Evolutionary conservation across 2,888 invertebrate species (phyloP).

Genomic region (Epicampocera succincta): DNA sequence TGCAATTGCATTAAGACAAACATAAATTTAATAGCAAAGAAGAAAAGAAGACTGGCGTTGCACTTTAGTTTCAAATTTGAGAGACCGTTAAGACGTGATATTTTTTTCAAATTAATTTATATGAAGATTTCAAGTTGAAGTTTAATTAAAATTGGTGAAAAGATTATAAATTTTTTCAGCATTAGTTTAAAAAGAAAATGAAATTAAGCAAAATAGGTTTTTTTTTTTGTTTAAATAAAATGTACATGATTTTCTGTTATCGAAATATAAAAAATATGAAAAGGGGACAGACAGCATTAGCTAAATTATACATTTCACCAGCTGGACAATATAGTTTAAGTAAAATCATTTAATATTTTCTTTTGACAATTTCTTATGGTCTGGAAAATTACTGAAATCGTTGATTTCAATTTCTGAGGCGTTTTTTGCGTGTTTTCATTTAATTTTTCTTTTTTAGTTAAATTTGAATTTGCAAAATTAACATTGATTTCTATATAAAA

Average conservation of each 20-base stretch:
- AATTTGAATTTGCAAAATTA: no score
- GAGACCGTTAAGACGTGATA: slow-evolving; percentile 53
- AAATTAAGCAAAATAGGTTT: slow-evolving; percentile 5
- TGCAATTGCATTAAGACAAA: slow-evolving; percentile 11
- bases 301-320: background rate
- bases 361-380: no score
- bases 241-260: no score
- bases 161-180: background rate
- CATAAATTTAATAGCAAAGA: slow-evolving; percentile 5
- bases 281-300: background rate
- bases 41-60: slow-evolving; percentile 5
- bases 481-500: no score
- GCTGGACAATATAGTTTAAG: no score
- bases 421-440: no score
- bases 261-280: background rate
- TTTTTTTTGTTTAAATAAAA: no score
- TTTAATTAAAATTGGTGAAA: slow-evolving; percentile 55
- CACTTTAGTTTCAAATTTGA: slow-evolving; percentile 32
- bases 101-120: slow-evolving; percentile 35
- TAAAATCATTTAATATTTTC: no score
- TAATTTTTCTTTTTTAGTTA: no score
- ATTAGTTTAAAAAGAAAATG: slow-evolving; percentile 12
- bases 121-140: slow-evolving; percentile 53
- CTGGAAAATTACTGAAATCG: no score
- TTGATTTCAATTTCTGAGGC: no score